These are phyloP conservation scores for Muntiacus muntjak DNA, from an alignment of 2,113 vertebrate genomes.

Conservation along the genomic window DNA sequence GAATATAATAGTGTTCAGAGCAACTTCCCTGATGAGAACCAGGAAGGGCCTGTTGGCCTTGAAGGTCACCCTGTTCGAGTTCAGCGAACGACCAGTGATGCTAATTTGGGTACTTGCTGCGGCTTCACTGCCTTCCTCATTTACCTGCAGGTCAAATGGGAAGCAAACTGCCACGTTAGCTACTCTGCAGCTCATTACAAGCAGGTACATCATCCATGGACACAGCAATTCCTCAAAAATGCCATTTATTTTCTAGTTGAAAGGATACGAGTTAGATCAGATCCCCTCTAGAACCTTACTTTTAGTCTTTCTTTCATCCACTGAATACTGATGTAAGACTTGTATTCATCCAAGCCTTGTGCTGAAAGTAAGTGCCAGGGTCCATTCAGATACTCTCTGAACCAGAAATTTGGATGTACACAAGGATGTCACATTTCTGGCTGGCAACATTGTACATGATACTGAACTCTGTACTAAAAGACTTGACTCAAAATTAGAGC, in stretches of 20 bases:
- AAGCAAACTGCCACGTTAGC: background rate
- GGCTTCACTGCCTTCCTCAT: constrained; percentile 96
- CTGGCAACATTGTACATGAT: background rate
- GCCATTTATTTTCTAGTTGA: background rate
- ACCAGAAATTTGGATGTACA: background rate
- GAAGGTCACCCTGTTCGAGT: constrained; percentile 83
- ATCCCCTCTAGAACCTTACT: background rate
- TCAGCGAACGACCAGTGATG: constrained; percentile 87
- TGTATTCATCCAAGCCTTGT: background rate
- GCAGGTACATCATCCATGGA: background rate
- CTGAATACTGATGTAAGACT: background rate
- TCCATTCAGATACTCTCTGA: background rate
- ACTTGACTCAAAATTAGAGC: background rate
- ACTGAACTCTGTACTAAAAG: background rate
- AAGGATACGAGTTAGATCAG: background rate
- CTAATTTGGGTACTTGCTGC: constrained; percentile 82
- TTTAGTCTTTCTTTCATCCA: background rate
- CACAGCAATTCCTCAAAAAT: background rate
- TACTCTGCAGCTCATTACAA: background rate
- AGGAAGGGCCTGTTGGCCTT: constrained; percentile 92
- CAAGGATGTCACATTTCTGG: background rate
- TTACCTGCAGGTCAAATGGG: constrained; percentile 84
- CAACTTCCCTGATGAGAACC: constrained; percentile 90
- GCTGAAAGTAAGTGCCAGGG: background rate
- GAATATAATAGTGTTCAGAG: constrained; percentile 93